Percentiles rank a stretch among this genome's conserved stretches.
phyloP scores from a whole-genome alignment of 2,888 invertebrate species.

The Andrena flavipes region DNA sequence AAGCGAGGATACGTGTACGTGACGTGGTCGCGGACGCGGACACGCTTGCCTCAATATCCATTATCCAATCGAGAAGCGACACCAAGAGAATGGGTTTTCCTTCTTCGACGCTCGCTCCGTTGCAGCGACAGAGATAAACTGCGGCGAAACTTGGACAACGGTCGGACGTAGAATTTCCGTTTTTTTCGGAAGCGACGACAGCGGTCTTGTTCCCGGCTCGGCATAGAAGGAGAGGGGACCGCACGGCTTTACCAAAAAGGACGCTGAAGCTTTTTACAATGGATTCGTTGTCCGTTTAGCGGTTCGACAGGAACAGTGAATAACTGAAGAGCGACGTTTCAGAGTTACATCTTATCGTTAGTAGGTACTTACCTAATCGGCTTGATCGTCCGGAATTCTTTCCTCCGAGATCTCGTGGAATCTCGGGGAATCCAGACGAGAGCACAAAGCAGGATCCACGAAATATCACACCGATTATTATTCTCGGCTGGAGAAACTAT shows the following conservation, averaged over 20 bases:
- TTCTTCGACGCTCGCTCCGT: no score
- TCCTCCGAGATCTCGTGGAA: no score
- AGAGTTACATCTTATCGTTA: no score
- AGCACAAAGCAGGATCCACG: neutral
- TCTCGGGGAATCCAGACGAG: neutral
- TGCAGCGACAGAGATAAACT: no score
- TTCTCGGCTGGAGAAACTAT: neutral
- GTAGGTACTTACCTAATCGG: neutral
- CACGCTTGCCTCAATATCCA: no score
- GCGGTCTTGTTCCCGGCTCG: neutral
- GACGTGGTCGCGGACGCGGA: neutral
- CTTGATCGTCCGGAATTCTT: no score
- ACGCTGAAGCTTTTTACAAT: neutral
- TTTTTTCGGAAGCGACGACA: neutral
- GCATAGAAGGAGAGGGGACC: neutral
- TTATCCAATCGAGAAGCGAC: no score
- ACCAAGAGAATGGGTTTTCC: no score
- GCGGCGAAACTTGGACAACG: no score
- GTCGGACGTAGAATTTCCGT: neutral
- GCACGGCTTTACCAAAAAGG: neutral
- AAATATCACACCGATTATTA: neutral
- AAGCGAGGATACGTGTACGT: neutral
- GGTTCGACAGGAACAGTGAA: no score
- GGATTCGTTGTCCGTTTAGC: neutral
- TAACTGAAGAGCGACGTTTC: neutral